phyloP scores from a whole-genome alignment of 1,140 invertebrate genomes.

The Zophobas atratus region DNA sequence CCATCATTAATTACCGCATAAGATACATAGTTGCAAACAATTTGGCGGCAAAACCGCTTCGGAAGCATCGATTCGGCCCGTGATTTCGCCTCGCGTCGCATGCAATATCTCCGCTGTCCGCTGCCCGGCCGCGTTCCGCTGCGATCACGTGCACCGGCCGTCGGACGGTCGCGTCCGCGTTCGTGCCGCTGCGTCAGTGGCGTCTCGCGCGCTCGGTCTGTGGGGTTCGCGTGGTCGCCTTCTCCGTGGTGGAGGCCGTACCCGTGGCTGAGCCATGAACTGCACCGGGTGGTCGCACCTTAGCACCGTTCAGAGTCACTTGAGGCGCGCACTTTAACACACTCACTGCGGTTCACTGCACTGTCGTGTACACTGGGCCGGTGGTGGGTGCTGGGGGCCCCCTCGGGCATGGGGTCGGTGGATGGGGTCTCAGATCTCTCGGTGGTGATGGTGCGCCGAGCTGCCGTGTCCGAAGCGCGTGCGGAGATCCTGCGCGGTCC shows the following conservation, averaged over 20 bases:
- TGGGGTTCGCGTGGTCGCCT: slow-evolving; percentile 55
- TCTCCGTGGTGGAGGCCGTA: slow-evolving; percentile 66
- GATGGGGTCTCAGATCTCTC: slow-evolving; percentile 44
- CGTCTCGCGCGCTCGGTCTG: not conserved
- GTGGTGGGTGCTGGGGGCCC: slow-evolving; percentile 52
- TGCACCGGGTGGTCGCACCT: slow-evolving; percentile 72
- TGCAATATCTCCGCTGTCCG: not conserved
- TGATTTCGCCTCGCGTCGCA: not conserved
- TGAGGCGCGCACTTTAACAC: slow-evolving; percentile 64
- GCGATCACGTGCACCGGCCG: slow-evolving; percentile 16
- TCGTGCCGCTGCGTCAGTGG: slow-evolving; percentile 50
- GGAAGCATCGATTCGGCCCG: too few species aligned
- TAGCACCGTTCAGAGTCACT: slow-evolving; percentile 63
- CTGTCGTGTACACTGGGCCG: slow-evolving; percentile 55
- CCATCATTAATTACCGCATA: too few species aligned
- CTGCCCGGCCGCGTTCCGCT: not conserved
- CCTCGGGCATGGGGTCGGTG: slow-evolving; percentile 62
- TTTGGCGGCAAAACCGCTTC: too few species aligned
- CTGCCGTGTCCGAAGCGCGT: slow-evolving; percentile 61
- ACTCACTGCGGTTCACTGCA: slow-evolving; percentile 61
- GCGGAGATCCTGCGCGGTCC: slow-evolving; percentile 74
- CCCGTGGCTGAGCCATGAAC: slow-evolving; percentile 79
- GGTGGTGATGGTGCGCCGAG: slow-evolving; percentile 55
- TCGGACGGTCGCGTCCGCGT: not conserved
- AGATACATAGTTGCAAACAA: too few species aligned